A percentile compares a stretch with the other conserved stretches of the same genome.
Evolutionary conservation across 2,888 invertebrate species (phyloP).

Genomic region (Lasioglossum lativentre): DNA sequence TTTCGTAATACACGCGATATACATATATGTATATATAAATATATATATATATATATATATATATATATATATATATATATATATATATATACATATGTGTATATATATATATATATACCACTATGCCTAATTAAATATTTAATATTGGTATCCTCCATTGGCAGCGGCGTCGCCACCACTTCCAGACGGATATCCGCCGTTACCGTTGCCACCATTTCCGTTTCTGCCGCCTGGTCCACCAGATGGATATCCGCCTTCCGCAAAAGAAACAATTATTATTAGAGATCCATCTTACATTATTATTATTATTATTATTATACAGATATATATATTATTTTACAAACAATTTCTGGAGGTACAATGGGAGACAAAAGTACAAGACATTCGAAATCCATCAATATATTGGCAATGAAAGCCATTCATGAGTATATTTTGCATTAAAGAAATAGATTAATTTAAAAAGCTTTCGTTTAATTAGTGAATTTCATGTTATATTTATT

Average conservation of each 20-base stretch:
- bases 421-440: too few species aligned
- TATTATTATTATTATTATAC: too few species aligned
- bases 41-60: neutral
- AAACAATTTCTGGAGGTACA: too few species aligned
- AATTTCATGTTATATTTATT: too few species aligned
- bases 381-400: too few species aligned
- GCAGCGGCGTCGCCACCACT: slow-evolving; percentile 81
- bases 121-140: slow-evolving; percentile 53
- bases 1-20: slow-evolving; percentile 53
- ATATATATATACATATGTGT: slow-evolving; percentile 26
- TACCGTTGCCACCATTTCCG: slow-evolving; percentile 53
- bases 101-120: slow-evolving; percentile 22
- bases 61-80: neutral
- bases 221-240: slow-evolving; percentile 60
- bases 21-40: slow-evolving; percentile 23
- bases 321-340: too few species aligned
- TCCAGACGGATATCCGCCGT: slow-evolving; percentile 79
- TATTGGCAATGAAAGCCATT: too few species aligned
- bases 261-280: neutral
- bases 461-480: too few species aligned
- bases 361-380: too few species aligned
- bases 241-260: slow-evolving; percentile 63
- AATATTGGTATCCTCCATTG: slow-evolving; percentile 83
- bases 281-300: neutral
- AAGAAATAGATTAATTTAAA: too few species aligned